These are phyloP conservation scores for Nycticebus coucang DNA, from an alignment of 2,113 vertebrate genomes.

Conservation along the genomic window DNA sequence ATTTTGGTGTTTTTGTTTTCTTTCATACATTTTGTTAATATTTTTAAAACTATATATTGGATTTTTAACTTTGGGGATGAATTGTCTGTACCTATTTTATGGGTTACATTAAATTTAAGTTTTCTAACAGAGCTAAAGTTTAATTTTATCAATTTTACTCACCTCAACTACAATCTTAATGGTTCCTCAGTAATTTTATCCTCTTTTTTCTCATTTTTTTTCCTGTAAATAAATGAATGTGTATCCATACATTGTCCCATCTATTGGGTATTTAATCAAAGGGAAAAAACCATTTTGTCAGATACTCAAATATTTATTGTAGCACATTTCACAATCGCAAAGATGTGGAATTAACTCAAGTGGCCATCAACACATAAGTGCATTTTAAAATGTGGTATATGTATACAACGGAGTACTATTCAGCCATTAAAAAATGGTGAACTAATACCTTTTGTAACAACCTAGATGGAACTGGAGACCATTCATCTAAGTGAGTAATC, in stretches of 20 bases:
- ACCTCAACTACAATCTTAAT: not conserved
- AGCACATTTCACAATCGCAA: too few species aligned
- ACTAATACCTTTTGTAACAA: too few species aligned
- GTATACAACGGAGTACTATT: too few species aligned
- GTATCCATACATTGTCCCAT: not conserved
- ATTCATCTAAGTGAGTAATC: too few species aligned
- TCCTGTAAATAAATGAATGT: not conserved
- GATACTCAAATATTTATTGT: too few species aligned
- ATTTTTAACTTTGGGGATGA: not conserved
- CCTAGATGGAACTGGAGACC: too few species aligned
- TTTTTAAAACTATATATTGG: not conserved
- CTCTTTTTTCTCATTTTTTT: not conserved
- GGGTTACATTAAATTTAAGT: not conserved
- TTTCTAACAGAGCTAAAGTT: not conserved
- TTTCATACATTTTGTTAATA: not conserved
- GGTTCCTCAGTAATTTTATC: not conserved
- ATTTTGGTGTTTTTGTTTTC: not conserved
- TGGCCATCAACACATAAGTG: too few species aligned
- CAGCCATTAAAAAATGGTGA: too few species aligned
- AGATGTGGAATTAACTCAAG: too few species aligned
- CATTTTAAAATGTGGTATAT: too few species aligned
- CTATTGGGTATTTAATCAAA: too few species aligned
- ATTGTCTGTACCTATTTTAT: not conserved
- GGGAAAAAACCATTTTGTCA: too few species aligned
- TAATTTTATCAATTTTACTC: not conserved